Evolutionary conservation across 2,113 vertebrate genomes (phyloP), one percentile per base, ranked within the genome.

Genomic region (Myrmophylax atrothorax): DNA sequence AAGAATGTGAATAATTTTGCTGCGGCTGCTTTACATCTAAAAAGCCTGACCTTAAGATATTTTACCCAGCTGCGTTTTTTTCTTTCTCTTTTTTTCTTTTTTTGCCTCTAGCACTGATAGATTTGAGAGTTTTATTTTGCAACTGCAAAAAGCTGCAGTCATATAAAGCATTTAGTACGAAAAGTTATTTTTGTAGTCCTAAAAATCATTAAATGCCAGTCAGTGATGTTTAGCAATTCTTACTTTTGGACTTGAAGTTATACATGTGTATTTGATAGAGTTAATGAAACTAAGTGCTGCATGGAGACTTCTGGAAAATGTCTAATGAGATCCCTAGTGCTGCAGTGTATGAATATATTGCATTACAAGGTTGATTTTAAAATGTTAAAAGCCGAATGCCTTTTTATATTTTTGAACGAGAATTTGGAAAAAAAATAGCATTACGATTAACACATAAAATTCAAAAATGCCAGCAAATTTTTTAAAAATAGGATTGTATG

Each of bases 1-100:
- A 96, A 97, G 95, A 97, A 97, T 97, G 94, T 91, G 87, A 97
- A 94, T 97, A 92, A 96, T 98, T 97, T 72, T 97, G 76, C 94
- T 92, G 94, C 7, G 83, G 92, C 95, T 95, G 92, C 93, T 97
- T 91, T 96, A 91, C 90, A 89, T 96, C 87, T 95, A 93, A 95
- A 96, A 97, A 94, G 79, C 76, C 38, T 93, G 94, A 97, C 94
- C 93, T 93, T 95, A 87, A 93, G 88, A 94, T 92, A 87, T 92
- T 96, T 96, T 93, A 92, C 96, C 85, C 92, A 93, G 73, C 79
- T 93, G 80, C 28, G 17, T 0, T 10, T 37, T 29, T 17, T 19
- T 38, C 17, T 16, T 37, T 79, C 79, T 66, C 11, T 81, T 62
- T 85, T 85, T 52, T 33, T 33, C 25, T 52, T 90, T 66, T 87